Evolutionary conservation across 2,113 vertebrate species (phyloP), one percentile per base, ranked within the genome.

Genomic region (Oreotrochilus melanogaster): DNA sequence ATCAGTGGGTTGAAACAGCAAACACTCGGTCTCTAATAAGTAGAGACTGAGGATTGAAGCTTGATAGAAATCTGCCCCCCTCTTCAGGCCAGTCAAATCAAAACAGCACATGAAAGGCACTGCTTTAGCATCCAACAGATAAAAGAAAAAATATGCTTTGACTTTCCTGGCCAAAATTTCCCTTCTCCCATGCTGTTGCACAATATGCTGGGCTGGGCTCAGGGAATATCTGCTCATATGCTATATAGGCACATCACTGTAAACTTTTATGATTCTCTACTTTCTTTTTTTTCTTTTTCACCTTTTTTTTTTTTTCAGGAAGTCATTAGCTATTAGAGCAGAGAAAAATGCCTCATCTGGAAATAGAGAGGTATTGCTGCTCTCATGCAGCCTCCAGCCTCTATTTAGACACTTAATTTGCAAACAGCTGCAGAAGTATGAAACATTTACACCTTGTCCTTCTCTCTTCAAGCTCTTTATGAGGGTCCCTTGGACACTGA

Each of bases 71-170:
- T 23, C 74, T 87, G 47, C 28, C 56, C 60, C 37, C 31, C 51
- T 79, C 10, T 86, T 90, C 78, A 88, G 92, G 82, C 64, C 86
- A 51, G 73, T 86, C 83, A 95, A 89, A 95, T 89, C 79, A 84
- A 86, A 89, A 89, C 5, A 2, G 58, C 65, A 75, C 30, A 12
- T 90, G 82, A 83, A 92, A 92, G 43, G 60, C 76, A 4, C 48
- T 92, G 72, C 51, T 67, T 88, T 74, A 86, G 45, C 75, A 90
- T 92, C 89, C 89, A 94, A 83, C 67, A 94, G 92, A 90, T 92
- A 94, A 91, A 91, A 94, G 87, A 89, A 95, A 91, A 89, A 95
- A 95, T 95, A 94, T 95, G 92, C 78, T 96, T 88, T 89, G 83
- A 80, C 95, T 95, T 95, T 89, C 56, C 86, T 80, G 94, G 92